Evolutionary conservation across 2,113 vertebrate species (phyloP).

Genomic region (Oreochromis aureus): DNA sequence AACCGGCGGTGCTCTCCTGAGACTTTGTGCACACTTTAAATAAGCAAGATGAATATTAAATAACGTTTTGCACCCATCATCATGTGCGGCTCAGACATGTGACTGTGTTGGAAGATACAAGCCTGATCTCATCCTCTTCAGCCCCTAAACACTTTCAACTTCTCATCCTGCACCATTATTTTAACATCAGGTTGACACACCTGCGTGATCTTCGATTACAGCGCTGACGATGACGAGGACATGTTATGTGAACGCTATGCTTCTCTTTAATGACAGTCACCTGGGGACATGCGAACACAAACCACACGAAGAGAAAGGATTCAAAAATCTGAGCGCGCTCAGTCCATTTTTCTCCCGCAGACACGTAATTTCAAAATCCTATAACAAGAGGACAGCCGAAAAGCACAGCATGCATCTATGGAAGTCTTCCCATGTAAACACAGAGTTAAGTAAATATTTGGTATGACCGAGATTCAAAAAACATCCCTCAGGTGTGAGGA

Average conservation of each 20-base stretch:
- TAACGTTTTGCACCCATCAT: background rate
- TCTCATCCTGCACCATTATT: background rate
- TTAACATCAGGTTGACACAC: background rate
- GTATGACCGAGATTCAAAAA: fast-evolving
- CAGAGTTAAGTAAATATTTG: background rate
- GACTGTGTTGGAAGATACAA: background rate
- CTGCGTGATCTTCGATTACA: background rate
- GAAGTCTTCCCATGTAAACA: background rate
- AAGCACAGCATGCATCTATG: background rate
- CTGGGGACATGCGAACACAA: background rate
- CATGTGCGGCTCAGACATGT: background rate
- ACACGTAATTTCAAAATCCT: background rate
- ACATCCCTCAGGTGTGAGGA: background rate
- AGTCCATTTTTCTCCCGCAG: background rate
- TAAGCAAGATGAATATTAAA: background rate
- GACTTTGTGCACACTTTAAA: background rate
- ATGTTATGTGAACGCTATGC: background rate
- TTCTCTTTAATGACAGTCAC: background rate
- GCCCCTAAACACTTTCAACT: background rate
- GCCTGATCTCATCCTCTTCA: background rate
- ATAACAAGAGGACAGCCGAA: background rate
- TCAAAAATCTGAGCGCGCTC: background rate
- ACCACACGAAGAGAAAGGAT: background rate
- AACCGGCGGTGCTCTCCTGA: background rate
- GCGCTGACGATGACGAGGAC: background rate